Percentiles rank a stretch among this genome's conserved stretches.
These are phyloP conservation scores for Pholis gunnellus DNA, from an alignment of 2,113 vertebrate species.

Conservation along the genomic window DNA sequence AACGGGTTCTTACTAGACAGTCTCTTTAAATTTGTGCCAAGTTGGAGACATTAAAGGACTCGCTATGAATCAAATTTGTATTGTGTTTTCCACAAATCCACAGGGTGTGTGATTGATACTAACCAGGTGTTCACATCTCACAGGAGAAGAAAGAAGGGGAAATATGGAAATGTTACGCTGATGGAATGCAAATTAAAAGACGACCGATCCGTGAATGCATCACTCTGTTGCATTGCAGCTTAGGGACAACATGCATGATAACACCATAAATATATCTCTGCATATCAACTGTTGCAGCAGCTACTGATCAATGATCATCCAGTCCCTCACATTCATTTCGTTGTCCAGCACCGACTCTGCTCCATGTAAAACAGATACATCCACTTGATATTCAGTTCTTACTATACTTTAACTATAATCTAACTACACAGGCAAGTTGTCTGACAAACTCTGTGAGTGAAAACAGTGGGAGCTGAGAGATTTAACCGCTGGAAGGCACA, in stretches of 20 bases:
- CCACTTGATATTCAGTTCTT: conserved; percentile 26
- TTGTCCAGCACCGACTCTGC: background rate
- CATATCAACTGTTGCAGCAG: background rate
- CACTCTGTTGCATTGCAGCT: background rate
- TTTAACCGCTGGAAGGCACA: conserved; percentile 41
- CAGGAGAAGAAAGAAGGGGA: conserved; percentile 8
- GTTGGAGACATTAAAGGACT: conserved; percentile 23
- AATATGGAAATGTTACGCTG: background rate
- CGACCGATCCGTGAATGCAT: background rate
- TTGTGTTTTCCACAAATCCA: conserved; percentile 22
- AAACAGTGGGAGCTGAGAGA: conserved; percentile 37
- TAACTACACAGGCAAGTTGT: conserved; percentile 38
- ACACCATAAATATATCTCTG: background rate
- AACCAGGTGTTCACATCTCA: conserved; percentile 23
- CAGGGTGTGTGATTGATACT: background rate
- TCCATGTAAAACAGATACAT: conserved; percentile 29
- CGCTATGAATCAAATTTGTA: conserved; percentile 2
- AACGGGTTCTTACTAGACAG: background rate
- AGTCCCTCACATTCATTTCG: background rate
- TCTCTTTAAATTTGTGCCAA: background rate
- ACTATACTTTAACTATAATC: conserved; percentile 7
- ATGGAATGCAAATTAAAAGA: background rate
- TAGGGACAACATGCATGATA: background rate
- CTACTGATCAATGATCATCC: background rate
- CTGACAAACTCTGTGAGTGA: conserved; percentile 40